Base-by-base conservation (phyloP, 2,797 vertebrate genomes). In the Anguilla pacifica region DNA sequence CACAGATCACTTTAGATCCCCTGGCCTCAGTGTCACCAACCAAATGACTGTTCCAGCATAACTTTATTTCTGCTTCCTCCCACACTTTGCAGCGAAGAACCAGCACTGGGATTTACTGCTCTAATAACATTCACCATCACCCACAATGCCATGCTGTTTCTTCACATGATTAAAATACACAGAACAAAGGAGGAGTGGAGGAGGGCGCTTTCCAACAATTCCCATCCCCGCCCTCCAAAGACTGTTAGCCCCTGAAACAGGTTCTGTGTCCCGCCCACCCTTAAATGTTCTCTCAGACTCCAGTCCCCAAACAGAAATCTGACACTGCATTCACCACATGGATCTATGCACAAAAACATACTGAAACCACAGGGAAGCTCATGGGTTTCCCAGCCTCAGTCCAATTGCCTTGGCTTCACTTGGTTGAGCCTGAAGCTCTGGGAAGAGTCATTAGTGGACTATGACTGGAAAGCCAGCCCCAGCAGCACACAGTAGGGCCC, bases 21-120 rank as follows among this genome's bases (percentile, higher is more conserved):
- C 19, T 22, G 79, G 79, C 46, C 79, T 82, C 79, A 2, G 79
- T 82, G 79, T 6, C 25, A 82, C 43, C 51, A 55, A 87, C 79
- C 43, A 49, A 87, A 89, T 87, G 85, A 84, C 6, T 92, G 89
- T 88, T 91, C 90, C 88, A 88, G 83, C 88, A 86, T 85, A 88
- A 90, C 89, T 89, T 85, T 87, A 88, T 88, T 89, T 90, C 86
- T 90, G 88, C 86, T 53, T 79, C 70, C 86, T 85, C 83, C 85
- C 87, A 85, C 83, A 87, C 86, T 77, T 88, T 43, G 51, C 86
- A 83, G 84, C 57, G 70, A 57, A 89, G 81, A 87, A 51, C 77
- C 35, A 46, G 28, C 84, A 22, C 85, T 90, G 86, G 90, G 89
- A 93, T 86, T 88, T 72, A 85, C 43, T 85, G 85, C 86, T 89